A percentile compares a stretch with the other conserved stretches of the same genome.
Evolutionary conservation across 2,113 vertebrate species (phyloP).

Genomic region (Ariopsis seemanni): DNA sequence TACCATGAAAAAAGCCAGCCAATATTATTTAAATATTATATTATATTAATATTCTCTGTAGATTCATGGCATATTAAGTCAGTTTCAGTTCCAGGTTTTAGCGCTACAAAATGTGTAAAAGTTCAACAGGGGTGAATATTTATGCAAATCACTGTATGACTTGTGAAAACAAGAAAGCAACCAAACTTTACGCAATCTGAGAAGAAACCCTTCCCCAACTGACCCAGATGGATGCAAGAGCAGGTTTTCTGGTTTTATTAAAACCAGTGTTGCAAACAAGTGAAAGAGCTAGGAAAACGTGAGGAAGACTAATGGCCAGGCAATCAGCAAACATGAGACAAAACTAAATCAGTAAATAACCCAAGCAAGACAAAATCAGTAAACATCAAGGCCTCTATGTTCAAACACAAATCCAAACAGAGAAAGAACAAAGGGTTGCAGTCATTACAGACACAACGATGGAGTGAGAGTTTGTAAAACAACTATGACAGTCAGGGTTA

Average conservation of each 20-base stretch:
- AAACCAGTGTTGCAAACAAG: neutral
- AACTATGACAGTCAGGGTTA: neutral
- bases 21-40: too few relatives aligned
- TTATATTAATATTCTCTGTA: neutral
- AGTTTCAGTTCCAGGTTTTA: neutral
- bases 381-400: neutral
- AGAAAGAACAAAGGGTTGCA: neutral
- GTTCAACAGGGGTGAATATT: neutral
- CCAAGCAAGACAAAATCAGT: neutral
- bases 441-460: neutral
- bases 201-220: neutral
- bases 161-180: neutral
- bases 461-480: neutral
- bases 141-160: neutral
- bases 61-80: neutral
- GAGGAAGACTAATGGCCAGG: neutral
- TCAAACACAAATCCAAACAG: neutral
- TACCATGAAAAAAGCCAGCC: too few relatives aligned
- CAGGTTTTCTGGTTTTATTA: neutral
- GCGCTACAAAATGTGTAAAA: neutral
- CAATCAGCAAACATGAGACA: neutral
- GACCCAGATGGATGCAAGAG: neutral
- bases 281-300: neutral
- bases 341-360: neutral
- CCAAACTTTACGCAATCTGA: neutral